Evolutionary conservation across 2,888 invertebrate genomes (phyloP), one percentile per base, ranked within the genome.

Genomic region (Odontomyia ornata): DNA sequence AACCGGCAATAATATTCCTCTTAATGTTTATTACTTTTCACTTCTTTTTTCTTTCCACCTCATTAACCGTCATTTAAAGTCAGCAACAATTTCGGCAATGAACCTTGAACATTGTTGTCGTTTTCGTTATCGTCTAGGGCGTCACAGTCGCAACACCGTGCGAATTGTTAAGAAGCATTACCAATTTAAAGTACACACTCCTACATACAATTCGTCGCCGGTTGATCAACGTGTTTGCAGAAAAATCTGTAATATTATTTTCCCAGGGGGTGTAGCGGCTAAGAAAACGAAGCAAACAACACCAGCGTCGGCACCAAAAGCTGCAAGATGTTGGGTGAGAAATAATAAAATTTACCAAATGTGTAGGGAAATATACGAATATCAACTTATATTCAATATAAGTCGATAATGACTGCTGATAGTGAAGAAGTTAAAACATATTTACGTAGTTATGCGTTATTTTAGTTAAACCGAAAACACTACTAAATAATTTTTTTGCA

Each of bases 31-130:
- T 47, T 46, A n/a, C 69, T 47, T 46, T 47, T 72, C 15, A 13
- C 18, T 52, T 52, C 23, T 62, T 28, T 25, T 62, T 57, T 57
- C 1, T 28, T 56, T 72, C 21, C 56, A 28, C 73, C 36, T 57
- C 57, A 73, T 73, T 73, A 73, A 73, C 15, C 18, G 60, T 13
- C 36, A 57, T 57, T 73, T 73, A 57, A 73, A 73, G 60, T 73
- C 73, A 13, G 57, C 21, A 23, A 57, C 57, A 30, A 60, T 36
- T 30, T 72, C 27, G 28, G 25, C 27, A 56, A 56, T 52, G 56
- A 56, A 73, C 73, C 73, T 73, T 73, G 60, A 57, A 65, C 65
- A n/a, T 9, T 67, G 36, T 18, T 52, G 52, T 52, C 52, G n/a
- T 4, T 4, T n/a, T 52, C 52, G 52, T 15, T 4, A 9, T 13